Evolutionary conservation across 2,888 invertebrate genomes (phyloP).

Genomic region (Drosophila emarginata): DNA sequence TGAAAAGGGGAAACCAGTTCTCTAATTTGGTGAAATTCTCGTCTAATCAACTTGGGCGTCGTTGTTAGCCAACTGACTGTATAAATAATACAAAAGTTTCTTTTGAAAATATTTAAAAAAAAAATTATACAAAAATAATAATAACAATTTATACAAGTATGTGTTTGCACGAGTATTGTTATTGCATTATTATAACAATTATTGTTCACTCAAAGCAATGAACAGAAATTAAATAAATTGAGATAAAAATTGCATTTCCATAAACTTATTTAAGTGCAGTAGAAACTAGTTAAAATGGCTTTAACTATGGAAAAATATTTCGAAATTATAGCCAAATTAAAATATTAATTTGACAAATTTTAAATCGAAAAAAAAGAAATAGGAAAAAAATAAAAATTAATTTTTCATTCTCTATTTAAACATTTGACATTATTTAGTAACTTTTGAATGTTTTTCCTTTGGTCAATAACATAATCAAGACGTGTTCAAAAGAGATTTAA

Average conservation of each 20-base stretch:
- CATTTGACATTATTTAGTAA: too few species aligned
- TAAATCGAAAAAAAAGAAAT: too few species aligned
- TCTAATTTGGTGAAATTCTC: conserved; percentile 64
- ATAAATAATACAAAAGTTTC: conserved; percentile 29
- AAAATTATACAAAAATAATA: conserved; percentile 44
- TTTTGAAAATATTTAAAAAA: conserved; percentile 55
- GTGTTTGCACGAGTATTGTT: conserved; percentile 9
- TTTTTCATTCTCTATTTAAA: too few species aligned
- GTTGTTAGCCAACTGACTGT: conserved; percentile 24
- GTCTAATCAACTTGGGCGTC: conserved; percentile 38
- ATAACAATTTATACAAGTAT: conserved; percentile 37
- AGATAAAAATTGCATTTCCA: conserved; percentile 33
- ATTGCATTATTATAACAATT: conserved; percentile 46
- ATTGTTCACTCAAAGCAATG: conserved; percentile 46
- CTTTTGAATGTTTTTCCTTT: too few species aligned
- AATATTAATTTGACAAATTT: too few species aligned
- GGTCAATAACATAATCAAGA: too few species aligned
- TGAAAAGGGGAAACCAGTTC: conserved; percentile 53
- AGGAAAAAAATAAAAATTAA: too few species aligned
- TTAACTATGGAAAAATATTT: not conserved
- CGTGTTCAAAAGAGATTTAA: too few species aligned
- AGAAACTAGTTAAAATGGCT: not conserved
- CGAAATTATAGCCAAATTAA: too few species aligned
- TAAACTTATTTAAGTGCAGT: not conserved
- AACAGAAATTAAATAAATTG: conserved; percentile 53